Conservation (phyloP, 2,113 vertebrate genomes). For the Dunckerocampus dactyliophorus region DNA sequence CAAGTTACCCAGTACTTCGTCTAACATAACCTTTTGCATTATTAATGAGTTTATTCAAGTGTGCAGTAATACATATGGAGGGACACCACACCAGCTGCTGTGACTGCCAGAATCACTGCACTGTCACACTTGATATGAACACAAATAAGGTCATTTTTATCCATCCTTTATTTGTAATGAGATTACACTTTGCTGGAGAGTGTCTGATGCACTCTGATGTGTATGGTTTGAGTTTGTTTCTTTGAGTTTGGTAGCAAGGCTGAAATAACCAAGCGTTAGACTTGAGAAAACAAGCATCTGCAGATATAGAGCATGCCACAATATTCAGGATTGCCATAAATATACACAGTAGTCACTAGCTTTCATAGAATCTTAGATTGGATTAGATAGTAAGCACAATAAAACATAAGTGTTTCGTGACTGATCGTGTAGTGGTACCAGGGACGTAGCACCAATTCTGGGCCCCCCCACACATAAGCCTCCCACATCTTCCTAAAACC, state of each 20-base stretch:
- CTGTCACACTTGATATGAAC: constrained; percentile 4
- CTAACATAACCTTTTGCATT: constrained; percentile 10
- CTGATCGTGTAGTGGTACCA: neutral
- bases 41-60: constrained; percentile 11
- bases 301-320: neutral
- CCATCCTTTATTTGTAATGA: neutral
- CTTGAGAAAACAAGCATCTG: neutral
- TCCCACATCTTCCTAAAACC: too few species aligned
- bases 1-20: neutral
- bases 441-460: too few species aligned
- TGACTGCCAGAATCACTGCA: constrained; percentile 23
- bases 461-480: too few species aligned
- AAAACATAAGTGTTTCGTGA: constrained; percentile 15
- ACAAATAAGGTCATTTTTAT: neutral
- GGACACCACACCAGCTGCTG: constrained; percentile 37
- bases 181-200: neutral
- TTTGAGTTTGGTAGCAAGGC: neutral
- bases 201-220: neutral
- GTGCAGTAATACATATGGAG: constrained; percentile 17
- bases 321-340: neutral
- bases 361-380: neutral
- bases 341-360: neutral
- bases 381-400: constrained; percentile 13
- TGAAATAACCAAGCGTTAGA: neutral
- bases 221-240: neutral